Conservation (phyloP, 2,113 vertebrate species). For the Gnathonemus echidnorhynchus region DNA sequence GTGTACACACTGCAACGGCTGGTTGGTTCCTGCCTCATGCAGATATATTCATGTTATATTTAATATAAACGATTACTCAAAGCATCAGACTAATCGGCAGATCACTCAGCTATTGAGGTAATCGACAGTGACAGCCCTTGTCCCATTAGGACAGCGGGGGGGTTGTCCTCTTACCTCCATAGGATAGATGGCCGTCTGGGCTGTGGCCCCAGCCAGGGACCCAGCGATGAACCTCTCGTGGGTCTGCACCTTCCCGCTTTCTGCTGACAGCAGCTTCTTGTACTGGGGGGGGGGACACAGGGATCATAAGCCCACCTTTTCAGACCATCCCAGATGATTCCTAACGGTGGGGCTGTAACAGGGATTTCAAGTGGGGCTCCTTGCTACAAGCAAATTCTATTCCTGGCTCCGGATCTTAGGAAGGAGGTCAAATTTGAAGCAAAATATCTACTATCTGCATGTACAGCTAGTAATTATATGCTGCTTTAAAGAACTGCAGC, state of each 20-base stretch:
- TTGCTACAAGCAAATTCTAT: neutral
- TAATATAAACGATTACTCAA: neutral
- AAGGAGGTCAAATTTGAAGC: neutral
- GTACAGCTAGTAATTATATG: neutral
- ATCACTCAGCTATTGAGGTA: neutral
- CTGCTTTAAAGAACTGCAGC: neutral
- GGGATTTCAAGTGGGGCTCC: neutral
- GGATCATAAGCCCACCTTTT: neutral
- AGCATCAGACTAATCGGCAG: neutral
- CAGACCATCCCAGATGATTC: neutral
- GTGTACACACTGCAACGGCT: no score
- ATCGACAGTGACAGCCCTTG: neutral
- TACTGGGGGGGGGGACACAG: slow-evolving; percentile 60
- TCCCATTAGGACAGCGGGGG: neutral
- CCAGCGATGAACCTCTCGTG: slow-evolving; percentile 88
- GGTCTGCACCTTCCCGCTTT: slow-evolving; percentile 72
- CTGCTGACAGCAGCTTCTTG: slow-evolving; percentile 79
- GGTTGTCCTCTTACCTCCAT: slow-evolving; percentile 76
- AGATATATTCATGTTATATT: neutral
- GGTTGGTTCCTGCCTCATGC: no score
- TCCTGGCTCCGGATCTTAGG: neutral
- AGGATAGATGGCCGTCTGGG: slow-evolving; percentile 93
- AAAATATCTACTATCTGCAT: neutral
- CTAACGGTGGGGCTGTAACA: neutral
- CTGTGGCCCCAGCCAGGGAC: slow-evolving; percentile 88